These are phyloP conservation scores for Halesus radiatus DNA, from an alignment of 1,140 invertebrate genomes.

Conservation along the genomic window DNA sequence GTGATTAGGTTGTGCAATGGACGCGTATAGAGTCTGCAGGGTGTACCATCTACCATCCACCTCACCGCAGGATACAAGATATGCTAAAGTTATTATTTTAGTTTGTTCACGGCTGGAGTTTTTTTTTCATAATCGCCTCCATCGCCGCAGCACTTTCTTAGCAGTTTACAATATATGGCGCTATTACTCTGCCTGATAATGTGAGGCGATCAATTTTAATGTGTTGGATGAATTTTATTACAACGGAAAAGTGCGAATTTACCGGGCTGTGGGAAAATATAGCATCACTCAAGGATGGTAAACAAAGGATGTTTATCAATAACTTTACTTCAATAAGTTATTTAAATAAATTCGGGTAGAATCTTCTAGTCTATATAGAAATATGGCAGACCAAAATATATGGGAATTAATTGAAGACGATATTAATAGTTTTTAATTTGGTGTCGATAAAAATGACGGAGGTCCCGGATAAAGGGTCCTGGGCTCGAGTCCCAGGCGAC, in stretches of 20 bases:
- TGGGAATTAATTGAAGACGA: too few relatives aligned
- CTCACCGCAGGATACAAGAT: constrained; percentile 21
- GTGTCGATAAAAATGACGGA: too few relatives aligned
- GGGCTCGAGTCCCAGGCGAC: too few relatives aligned
- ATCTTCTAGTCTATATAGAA: too few relatives aligned
- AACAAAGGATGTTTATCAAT: too few relatives aligned
- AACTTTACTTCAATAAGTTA: too few relatives aligned
- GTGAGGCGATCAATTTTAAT: not conserved
- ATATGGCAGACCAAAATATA: too few relatives aligned
- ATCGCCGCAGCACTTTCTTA: not conserved
- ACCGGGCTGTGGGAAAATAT: not conserved
- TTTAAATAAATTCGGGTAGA: too few relatives aligned
- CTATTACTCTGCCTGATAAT: not conserved
- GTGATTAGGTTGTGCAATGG: constrained; percentile 29
- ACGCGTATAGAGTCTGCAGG: not conserved
- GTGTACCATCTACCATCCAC: not conserved
- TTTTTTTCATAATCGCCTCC: not conserved
- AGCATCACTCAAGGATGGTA: too few relatives aligned
- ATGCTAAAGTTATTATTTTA: constrained; percentile 20
- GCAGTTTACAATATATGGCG: not conserved
- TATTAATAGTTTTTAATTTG: too few relatives aligned
- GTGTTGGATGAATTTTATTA: not conserved
- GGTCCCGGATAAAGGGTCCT: too few relatives aligned
- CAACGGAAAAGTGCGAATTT: not conserved
- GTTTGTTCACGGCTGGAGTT: not conserved